Conservation (phyloP, 2,113 vertebrate genomes). For the Eurypyga helias region DNA sequence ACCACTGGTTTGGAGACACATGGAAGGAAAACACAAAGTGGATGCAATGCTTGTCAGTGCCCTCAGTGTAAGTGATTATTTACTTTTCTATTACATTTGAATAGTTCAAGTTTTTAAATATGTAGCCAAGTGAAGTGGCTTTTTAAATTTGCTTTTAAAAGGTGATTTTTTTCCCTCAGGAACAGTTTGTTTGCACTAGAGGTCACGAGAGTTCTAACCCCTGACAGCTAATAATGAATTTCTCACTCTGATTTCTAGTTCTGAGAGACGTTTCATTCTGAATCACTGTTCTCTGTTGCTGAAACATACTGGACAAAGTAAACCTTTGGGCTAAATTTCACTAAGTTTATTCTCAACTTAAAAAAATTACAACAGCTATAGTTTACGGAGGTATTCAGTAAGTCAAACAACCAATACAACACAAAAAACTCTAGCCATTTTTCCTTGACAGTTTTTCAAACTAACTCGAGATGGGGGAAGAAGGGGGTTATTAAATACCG, state of each 20-base stretch:
- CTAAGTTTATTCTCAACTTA: not conserved
- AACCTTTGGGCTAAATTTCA: not conserved
- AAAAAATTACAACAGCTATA: not conserved
- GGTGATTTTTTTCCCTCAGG: not conserved
- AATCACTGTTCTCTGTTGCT: not conserved
- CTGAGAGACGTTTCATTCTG: not conserved
- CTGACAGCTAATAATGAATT: not conserved
- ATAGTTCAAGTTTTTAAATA: not conserved
- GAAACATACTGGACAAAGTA: not conserved
- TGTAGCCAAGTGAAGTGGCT: not conserved
- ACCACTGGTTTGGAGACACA: conserved; percentile 83
- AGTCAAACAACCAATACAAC: not conserved
- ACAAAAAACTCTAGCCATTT: not conserved
- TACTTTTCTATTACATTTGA: not conserved
- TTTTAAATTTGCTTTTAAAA: not conserved
- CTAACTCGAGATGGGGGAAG: not conserved
- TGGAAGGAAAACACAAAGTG: not conserved
- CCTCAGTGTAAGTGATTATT: not conserved
- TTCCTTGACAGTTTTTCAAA: not conserved
- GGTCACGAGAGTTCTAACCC: not conserved
- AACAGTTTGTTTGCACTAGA: not conserved
- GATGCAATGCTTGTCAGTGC: not conserved
- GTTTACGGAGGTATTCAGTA: not conserved
- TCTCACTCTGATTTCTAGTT: not conserved
- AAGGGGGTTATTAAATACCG: not conserved